These are phyloP conservation scores for Archaeoteleia sp. DNA, from an alignment of 2,888 invertebrate genomes.

Conservation along the genomic window DNA sequence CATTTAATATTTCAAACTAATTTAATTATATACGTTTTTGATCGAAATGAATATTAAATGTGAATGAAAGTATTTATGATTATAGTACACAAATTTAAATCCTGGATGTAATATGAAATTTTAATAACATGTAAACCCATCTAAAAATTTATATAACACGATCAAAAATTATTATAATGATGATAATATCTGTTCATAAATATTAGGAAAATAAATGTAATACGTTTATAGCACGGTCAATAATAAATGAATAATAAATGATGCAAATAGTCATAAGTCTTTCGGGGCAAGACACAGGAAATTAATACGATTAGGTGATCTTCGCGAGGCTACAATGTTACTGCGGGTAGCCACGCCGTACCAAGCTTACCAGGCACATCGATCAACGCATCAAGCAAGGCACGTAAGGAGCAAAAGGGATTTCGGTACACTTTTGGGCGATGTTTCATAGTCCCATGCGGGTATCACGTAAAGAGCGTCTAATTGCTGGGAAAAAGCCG, in stretches of 20 bases:
- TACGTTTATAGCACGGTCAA: too few species aligned
- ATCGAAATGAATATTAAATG: too few species aligned
- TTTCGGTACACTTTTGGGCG: conserved; percentile 1
- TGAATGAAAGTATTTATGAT: too few species aligned
- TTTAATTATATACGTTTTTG: too few species aligned
- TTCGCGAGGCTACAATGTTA: background rate
- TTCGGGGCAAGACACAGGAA: conserved; percentile 7
- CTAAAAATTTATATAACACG: too few species aligned
- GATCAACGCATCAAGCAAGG: conserved; percentile 61
- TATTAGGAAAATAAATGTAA: too few species aligned
- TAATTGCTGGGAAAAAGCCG: conserved; percentile 32
- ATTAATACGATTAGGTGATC: conserved; percentile 21
- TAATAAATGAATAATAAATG: background rate
- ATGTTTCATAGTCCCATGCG: conserved; percentile 27
- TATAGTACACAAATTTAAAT: too few species aligned
- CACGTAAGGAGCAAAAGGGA: conserved; percentile 11
- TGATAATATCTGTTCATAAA: too few species aligned
- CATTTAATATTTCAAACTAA: too few species aligned
- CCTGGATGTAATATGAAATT: too few species aligned
- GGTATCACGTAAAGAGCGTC: conserved; percentile 18
- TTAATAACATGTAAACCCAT: too few species aligned
- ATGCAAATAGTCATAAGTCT: conserved; percentile 8
- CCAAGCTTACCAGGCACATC: conserved; percentile 58
- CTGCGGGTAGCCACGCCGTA: conserved; percentile 56
- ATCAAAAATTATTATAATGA: too few species aligned